phyloP scores from a whole-genome alignment of 2,797 vertebrate species.

The Natrix natrix region DNA sequence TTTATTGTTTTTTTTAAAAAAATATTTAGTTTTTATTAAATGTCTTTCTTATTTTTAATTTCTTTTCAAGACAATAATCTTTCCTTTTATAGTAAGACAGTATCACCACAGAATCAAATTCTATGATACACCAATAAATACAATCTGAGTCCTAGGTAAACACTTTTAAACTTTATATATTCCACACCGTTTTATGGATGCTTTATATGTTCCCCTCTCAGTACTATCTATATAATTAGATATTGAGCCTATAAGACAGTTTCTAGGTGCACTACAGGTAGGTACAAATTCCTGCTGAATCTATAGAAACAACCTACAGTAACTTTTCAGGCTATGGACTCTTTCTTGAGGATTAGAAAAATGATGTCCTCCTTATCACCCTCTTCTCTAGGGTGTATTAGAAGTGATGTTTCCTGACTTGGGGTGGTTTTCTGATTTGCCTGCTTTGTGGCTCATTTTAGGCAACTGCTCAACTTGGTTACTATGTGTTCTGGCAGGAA shows the following conservation, averaged over 20 bases:
- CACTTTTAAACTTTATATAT: neutral
- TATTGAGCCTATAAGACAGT: neutral
- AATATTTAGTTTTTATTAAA: no score
- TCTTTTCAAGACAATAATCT: neutral
- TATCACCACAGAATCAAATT: neutral
- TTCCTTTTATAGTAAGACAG: neutral
- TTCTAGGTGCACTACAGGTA: neutral
- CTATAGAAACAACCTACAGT: neutral
- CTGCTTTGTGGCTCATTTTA: neutral
- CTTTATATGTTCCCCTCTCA: neutral
- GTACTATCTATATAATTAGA: neutral
- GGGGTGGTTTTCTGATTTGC: neutral
- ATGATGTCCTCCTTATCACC: neutral
- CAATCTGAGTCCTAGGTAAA: neutral
- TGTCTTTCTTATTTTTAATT: neutral
- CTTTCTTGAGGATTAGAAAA: neutral
- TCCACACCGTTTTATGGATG: neutral
- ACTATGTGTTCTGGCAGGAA: neutral
- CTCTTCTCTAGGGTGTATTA: neutral
- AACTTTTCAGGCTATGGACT: neutral
- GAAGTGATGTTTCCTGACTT: neutral
- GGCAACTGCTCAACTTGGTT: neutral
- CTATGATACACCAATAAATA: neutral
- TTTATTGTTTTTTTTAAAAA: neutral
- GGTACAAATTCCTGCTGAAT: neutral